phyloP scores from a whole-genome alignment of 2,113 vertebrate species.

The Clupea harengus region DNA sequence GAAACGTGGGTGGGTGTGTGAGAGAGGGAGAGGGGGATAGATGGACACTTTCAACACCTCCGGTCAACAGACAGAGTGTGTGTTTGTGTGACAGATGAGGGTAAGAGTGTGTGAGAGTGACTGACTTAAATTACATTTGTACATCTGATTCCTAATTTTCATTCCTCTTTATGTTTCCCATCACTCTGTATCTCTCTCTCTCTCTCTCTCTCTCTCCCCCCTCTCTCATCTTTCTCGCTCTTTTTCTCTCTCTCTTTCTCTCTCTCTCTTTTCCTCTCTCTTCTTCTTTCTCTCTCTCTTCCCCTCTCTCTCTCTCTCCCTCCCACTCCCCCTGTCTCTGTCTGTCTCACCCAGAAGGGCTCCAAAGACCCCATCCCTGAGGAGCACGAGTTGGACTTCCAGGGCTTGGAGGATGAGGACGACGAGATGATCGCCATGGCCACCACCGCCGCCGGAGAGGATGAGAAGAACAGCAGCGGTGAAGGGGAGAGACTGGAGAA shows the following conservation, averaged over 20 bases:
- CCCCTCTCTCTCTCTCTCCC: neutral
- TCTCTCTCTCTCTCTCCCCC: neutral
- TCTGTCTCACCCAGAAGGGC: conserved; percentile 68
- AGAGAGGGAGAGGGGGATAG: too few relatives aligned
- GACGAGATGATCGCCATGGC: conserved; percentile 46
- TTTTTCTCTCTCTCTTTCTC: neutral
- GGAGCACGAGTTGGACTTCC: conserved; percentile 84
- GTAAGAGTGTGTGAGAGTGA: too few relatives aligned
- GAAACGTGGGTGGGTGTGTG: too few relatives aligned
- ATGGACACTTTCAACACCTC: too few relatives aligned
- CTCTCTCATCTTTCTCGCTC: too few relatives aligned
- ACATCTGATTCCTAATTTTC: neutral
- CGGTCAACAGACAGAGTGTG: too few relatives aligned
- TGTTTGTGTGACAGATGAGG: too few relatives aligned
- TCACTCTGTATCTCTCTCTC: neutral
- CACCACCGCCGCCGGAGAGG: neutral
- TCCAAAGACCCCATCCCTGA: conserved; percentile 82
- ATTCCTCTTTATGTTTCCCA: neutral
- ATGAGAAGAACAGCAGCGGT: conserved; percentile 51
- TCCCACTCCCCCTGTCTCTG: neutral
- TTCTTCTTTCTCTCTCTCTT: neutral
- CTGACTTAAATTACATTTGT: too few relatives aligned
- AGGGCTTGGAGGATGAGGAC: conserved; percentile 82
- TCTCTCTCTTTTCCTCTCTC: neutral
- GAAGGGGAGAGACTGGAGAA: conserved; percentile 63